A percentile compares a stretch with the other conserved stretches of the same genome.
phyloP scores from a whole-genome alignment of 2,797 vertebrate genomes.

The Acrocephalus scirpaceus region DNA sequence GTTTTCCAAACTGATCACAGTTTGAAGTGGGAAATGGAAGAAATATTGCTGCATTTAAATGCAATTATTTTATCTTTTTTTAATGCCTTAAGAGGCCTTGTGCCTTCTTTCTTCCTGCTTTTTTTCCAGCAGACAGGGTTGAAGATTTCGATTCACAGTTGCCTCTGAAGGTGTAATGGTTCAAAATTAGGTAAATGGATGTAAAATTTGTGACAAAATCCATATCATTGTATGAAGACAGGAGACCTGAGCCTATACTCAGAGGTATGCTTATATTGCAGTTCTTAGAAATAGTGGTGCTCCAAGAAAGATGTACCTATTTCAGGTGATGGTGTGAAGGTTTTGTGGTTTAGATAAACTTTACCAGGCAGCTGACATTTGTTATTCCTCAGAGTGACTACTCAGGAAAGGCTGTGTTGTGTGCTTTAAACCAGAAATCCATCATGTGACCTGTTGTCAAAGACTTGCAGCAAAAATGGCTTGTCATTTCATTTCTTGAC shows the following conservation, averaged over 20 bases:
- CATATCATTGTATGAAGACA: rapidly evolving
- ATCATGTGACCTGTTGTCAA: background rate
- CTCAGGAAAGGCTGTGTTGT: background rate
- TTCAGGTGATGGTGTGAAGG: background rate
- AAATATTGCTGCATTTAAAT: background rate
- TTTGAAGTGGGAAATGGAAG: background rate
- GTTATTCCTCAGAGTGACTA: background rate
- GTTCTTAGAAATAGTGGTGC: background rate
- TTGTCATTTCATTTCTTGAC: background rate
- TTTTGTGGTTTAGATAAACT: background rate
- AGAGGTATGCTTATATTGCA: background rate
- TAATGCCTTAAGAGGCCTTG: background rate
- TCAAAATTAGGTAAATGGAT: background rate
- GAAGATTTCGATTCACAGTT: background rate
- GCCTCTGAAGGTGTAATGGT: background rate
- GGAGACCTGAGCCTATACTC: background rate
- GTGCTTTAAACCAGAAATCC: background rate
- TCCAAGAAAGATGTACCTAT: background rate
- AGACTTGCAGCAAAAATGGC: background rate
- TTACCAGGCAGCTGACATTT: background rate
- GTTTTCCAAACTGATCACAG: background rate
- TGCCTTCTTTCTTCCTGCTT: background rate
- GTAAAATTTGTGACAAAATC: background rate
- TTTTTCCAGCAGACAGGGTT: background rate
- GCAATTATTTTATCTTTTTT: background rate